phyloP scores from a whole-genome alignment of 2,797 vertebrate genomes.

The Danio albolineatus region DNA sequence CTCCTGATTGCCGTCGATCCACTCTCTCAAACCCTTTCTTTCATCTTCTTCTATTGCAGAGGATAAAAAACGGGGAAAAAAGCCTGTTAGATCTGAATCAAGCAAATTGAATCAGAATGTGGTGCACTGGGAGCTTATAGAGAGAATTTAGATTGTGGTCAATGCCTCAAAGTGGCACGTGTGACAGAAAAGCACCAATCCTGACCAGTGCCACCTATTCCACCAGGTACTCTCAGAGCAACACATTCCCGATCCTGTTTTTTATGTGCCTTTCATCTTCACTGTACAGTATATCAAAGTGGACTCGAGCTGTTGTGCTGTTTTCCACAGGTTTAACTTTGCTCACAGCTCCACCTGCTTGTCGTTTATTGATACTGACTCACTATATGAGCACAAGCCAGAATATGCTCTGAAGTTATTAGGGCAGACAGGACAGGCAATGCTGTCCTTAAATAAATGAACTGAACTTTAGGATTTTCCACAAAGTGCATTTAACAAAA shows the following conservation, averaged over 20 bases:
- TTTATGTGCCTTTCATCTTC: conserved; percentile 57
- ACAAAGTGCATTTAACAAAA: not conserved
- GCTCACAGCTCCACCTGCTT: conserved; percentile 88
- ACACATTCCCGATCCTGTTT: conserved; percentile 17
- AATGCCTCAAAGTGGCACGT: conserved; percentile 12
- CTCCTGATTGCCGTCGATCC: conserved; percentile 69
- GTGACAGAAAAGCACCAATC: not conserved
- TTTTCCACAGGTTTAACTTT: conserved; percentile 75
- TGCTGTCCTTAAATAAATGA: conserved; percentile 6
- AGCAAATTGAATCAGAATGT: conserved; percentile 39
- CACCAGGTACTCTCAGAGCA: conserved; percentile 49
- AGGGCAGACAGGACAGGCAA: conserved; percentile 2
- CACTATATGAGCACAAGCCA: not conserved
- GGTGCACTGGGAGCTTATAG: conserved; percentile 12
- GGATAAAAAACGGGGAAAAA: conserved; percentile 16
- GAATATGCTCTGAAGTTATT: conserved; percentile 40
- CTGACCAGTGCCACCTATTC: not conserved
- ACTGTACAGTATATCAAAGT: conserved; percentile 56
- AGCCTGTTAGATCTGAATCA: conserved; percentile 39
- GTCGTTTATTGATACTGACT: conserved; percentile 79
- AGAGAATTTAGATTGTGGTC: conserved; percentile 22
- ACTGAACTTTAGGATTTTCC: not conserved
- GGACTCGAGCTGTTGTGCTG: conserved; percentile 53
- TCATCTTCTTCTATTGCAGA: conserved; percentile 46
- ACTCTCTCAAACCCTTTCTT: conserved; percentile 52